Base-by-base conservation (phyloP, 2,113 vertebrate species). In the Sturnus vulgaris region DNA sequence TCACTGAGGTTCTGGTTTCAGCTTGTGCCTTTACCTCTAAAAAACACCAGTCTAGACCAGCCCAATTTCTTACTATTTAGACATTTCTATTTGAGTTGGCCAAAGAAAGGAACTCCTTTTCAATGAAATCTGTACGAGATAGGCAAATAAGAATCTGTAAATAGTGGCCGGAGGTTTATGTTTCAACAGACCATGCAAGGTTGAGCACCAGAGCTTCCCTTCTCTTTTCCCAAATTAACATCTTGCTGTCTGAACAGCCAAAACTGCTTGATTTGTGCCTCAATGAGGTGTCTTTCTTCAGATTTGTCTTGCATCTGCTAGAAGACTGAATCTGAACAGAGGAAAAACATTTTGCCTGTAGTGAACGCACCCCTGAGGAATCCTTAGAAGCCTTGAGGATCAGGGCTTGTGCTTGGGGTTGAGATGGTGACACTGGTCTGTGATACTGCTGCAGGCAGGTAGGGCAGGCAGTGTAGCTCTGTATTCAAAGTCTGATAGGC, bases 131-230 rank as follows among this genome's bases (percentile, higher is more conserved):
- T 91, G 39, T 66, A 44, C 28, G 71, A 81, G 47, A 73, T 13
- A 92, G 86, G 76, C 90, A 93, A 93, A 88, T 93, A 84, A 93
- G 39, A 50, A 86, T 28, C 65, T 93, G 76, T 76, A 96, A 82
- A 35, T 77, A 91, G 75, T 53, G 27, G 17, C 10, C 10, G 68
- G 55, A 90, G 16, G 57, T 49, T 86, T 1, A 2, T 66, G 12
- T 91, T 90, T 93, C 37, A 40, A 33, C 72, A 90, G 72, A 70
- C 2, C 2, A 5, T 60, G 64, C 66, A 87, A 73, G 21, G 30
- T 14, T 86, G 72, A 84, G 50, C 28, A n/a, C 66, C 10, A 0
- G 46, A 72, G 20, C 52, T 88, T 92, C 82, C 81, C 46, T 80
- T 82, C 53, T 65, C 56, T 84, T 75, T 71, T 37, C 21, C 22